These are phyloP conservation scores for Cetoscarus ocellatus DNA, from an alignment of 2,797 vertebrate species.

Conservation along the genomic window DNA sequence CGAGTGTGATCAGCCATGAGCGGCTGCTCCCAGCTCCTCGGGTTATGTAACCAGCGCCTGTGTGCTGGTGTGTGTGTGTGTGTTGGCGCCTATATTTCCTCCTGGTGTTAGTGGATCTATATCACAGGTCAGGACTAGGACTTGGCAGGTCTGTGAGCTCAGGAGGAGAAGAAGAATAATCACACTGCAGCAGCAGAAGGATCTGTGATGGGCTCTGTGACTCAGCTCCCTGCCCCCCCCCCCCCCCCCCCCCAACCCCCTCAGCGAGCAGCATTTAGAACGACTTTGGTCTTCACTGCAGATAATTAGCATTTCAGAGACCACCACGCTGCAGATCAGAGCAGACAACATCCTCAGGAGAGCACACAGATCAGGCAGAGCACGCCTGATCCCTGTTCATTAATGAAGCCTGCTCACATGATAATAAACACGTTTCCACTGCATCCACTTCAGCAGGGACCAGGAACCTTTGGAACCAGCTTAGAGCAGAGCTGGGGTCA, in stretches of 20 bases:
- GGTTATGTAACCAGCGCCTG: slow-evolving; percentile 56
- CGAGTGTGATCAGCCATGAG: slow-evolving; percentile 23
- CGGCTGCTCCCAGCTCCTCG: slow-evolving; percentile 28
- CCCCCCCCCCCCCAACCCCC: slow-evolving; percentile 46
- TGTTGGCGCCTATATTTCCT: slow-evolving; percentile 17
- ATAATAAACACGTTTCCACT: too few species aligned
- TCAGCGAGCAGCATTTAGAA: slow-evolving; percentile 58
- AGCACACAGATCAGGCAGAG: neutral
- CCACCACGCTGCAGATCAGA: slow-evolving; percentile 56
- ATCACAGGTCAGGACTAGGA: slow-evolving; percentile 43
- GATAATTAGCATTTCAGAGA: slow-evolving; percentile 68
- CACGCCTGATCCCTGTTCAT: too few species aligned
- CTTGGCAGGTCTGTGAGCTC: slow-evolving; percentile 46
- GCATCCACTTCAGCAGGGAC: too few species aligned
- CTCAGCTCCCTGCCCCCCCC: slow-evolving; percentile 44
- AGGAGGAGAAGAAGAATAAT: slow-evolving; percentile 67
- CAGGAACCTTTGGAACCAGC: too few species aligned
- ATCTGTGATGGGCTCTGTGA: slow-evolving; percentile 37
- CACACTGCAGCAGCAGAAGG: slow-evolving; percentile 67
- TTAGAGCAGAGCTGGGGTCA: too few species aligned
- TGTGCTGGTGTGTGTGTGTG: neutral
- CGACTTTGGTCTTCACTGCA: slow-evolving; percentile 65
- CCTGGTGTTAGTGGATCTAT: slow-evolving; percentile 30
- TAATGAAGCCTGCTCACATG: too few species aligned
- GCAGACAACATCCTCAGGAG: slow-evolving; percentile 8